These are phyloP conservation scores for Enteromius paludinosus DNA, from an alignment of 2,797 vertebrate species.

Conservation along the genomic window DNA sequence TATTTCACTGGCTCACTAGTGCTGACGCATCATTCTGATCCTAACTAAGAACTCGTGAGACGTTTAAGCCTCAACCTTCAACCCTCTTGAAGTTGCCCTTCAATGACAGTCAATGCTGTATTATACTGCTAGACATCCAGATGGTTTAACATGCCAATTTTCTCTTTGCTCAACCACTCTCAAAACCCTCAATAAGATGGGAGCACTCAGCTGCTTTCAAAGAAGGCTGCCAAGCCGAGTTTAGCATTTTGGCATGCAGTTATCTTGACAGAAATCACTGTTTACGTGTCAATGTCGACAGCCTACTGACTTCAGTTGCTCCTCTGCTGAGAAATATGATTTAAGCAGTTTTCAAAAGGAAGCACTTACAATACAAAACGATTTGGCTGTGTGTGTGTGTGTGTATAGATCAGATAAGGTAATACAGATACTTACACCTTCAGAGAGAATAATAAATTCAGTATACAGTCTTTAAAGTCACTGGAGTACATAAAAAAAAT, in stretches of 20 bases:
- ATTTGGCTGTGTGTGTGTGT: neutral
- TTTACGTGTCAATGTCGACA: constrained; percentile 20
- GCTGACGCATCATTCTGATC: constrained; percentile 34
- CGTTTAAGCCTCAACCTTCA: neutral
- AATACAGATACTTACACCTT: neutral
- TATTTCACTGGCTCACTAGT: constrained; percentile 48
- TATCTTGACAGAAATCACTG: constrained; percentile 48
- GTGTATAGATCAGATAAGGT: neutral
- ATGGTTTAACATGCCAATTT: constrained; percentile 14
- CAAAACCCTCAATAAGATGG: constrained; percentile 31
- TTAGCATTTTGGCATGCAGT: constrained; percentile 29
- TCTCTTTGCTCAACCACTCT: constrained; percentile 14
- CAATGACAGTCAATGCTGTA: neutral
- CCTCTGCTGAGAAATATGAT: constrained; percentile 16
- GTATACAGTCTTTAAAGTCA: neutral
- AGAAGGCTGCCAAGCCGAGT: constrained; percentile 12
- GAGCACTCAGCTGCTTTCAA: constrained; percentile 31
- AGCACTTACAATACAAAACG: neutral
- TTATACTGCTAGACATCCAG: constrained; percentile 30
- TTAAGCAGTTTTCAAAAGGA: constrained; percentile 3
- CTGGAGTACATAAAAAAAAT: neutral
- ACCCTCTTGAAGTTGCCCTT: neutral
- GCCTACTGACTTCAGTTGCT: constrained; percentile 23
- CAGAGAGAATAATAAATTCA: neutral
- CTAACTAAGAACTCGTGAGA: neutral